Conservation (phyloP, 2,888 invertebrate genomes). For the Ariolimax columbianus region DNA sequence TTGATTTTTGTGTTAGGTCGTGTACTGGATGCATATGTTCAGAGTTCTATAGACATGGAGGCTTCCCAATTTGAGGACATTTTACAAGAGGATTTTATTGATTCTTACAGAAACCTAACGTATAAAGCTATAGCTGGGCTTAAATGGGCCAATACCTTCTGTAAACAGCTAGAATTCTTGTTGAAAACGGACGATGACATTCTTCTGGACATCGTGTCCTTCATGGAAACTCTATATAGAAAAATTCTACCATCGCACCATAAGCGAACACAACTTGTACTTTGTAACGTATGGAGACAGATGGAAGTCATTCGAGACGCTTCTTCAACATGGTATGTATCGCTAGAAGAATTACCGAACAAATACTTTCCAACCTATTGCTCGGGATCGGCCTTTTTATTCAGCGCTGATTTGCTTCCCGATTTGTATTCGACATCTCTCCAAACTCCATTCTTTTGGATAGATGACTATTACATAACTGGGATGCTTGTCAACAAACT, state of each 20-base stretch:
- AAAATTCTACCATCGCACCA: slow-evolving; percentile 53
- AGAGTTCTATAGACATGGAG: slow-evolving; percentile 71
- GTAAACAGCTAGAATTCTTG: slow-evolving; percentile 75
- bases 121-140: slow-evolving; percentile 79
- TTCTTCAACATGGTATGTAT: slow-evolving; percentile 79
- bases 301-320: slow-evolving; percentile 78
- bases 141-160: slow-evolving; percentile 78
- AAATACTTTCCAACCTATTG: no score
- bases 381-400: no score
- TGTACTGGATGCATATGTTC: slow-evolving; percentile 60
- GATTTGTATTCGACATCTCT: no score
- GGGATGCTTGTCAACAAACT: no score
- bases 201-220: slow-evolving; percentile 80
- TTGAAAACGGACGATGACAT: slow-evolving; percentile 81
- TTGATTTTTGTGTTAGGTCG: slow-evolving; percentile 76
- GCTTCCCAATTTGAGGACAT: slow-evolving; percentile 74
- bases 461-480: no score
- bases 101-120: slow-evolving; percentile 79
- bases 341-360: no score
- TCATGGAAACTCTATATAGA: slow-evolving; percentile 61
- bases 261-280: slow-evolving; percentile 62
- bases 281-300: slow-evolving; percentile 78
- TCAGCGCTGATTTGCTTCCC: no score
- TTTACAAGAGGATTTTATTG: slow-evolving; percentile 77
- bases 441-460: no score